Base-by-base conservation (phyloP, 2,797 vertebrate species). In the Sebastes cheni region DNA sequence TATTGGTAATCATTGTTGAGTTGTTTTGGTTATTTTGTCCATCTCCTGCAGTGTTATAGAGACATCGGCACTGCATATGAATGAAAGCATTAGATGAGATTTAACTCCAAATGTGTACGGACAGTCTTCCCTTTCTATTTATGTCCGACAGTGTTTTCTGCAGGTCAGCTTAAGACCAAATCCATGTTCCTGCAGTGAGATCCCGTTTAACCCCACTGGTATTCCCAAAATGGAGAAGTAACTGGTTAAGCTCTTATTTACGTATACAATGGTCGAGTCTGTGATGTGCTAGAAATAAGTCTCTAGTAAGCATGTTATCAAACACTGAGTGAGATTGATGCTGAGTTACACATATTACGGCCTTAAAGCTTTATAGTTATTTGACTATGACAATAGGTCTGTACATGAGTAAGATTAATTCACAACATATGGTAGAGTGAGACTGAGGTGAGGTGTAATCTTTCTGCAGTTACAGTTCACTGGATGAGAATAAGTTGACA, bases 241-340 rank as follows among this genome's bases (percentile, higher is more conserved):
- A 82, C 66, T 25, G 25, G 18, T 76, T 67, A 75, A 80, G 69
- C 20, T 74, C 77, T 58, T 78, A 62, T 42, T 71, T 71, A 36
- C 5, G 4, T 32, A 14, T 50, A 65, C 25, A 65, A 52, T 58
- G 25, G 46, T 79, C 36, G 72, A 39, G 36, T 46, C 32, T 50
- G 30, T 8, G 16, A 34, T 58, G 25, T 67, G 30, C 65, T 77
- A 27, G 56, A 46, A 68, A 66, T 73, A 83, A 23, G 12, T 12
- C 55, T 64, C 4, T 29, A 11, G 11, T 50, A 34, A 82, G 56
- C 12, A 34, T 20, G 8, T 79, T 71, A 75, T 34, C 60, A 55
- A 74, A 61, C 60, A 32, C 55, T 34, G 14, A 64, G 65, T 23
- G 20, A 66, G 3, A 58, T 1, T 39, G 13, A 60, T 55, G 12